Conservation (phyloP, 2,113 vertebrate species). For the Psittacula cyanocephala region DNA sequence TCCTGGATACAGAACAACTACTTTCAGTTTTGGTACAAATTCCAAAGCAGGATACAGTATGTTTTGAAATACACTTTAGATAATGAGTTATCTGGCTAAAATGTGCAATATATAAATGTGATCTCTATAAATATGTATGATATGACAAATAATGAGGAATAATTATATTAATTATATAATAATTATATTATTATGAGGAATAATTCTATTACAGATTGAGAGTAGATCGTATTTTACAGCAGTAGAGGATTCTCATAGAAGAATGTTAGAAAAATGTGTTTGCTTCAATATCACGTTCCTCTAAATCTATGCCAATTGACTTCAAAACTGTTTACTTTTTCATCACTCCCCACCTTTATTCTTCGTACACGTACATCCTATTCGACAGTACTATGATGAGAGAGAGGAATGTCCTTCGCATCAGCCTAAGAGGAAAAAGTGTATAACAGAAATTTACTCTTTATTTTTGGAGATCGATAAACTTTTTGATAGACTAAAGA, state of each 20-base stretch:
- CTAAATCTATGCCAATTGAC: neutral
- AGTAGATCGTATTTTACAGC: neutral
- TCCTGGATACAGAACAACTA: slow-evolving; percentile 94
- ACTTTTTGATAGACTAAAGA: neutral
- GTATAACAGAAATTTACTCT: neutral
- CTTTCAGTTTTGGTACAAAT: slow-evolving; percentile 94
- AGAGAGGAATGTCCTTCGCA: neutral
- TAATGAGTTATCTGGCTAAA: neutral
- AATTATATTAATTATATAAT: too few relatives aligned
- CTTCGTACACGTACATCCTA: neutral
- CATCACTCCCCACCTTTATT: neutral
- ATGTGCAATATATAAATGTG: neutral
- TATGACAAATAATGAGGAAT: neutral
- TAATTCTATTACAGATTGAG: neutral
- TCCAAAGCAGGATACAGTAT: slow-evolving; percentile 95
- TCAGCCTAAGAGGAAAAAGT: neutral
- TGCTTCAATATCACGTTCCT: neutral
- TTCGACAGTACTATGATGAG: neutral
- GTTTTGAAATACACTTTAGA: slow-evolving; percentile 19
- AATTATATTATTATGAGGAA: too few relatives aligned
- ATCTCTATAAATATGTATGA: neutral
- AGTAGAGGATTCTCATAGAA: neutral
- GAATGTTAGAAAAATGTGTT: neutral
- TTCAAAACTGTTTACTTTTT: neutral
- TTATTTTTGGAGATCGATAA: neutral